Evolutionary conservation across 2,113 vertebrate species (phyloP).

Genomic region (Vicugna pacos): DNA sequence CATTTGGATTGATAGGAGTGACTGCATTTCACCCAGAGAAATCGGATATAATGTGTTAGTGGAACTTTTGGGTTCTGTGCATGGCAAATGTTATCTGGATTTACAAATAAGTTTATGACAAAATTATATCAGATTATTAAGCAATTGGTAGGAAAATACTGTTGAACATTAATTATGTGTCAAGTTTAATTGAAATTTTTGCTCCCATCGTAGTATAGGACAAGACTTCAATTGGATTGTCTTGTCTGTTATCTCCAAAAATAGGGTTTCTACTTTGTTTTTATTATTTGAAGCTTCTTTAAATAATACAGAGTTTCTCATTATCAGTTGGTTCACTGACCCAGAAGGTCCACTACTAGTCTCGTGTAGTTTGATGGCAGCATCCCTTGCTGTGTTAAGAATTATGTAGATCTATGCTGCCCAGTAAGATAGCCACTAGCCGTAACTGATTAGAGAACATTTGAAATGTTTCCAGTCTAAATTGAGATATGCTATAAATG

Average conservation of each 20-base stretch:
- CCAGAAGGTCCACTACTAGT: neutral
- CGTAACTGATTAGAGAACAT: neutral
- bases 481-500: neutral
- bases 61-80: neutral
- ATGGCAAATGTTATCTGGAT: neutral
- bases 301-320: neutral
- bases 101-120: constrained; percentile 18
- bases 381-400: neutral
- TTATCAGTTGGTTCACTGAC: neutral
- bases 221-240: neutral
- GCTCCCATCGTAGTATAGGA: neutral
- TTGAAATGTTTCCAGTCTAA: neutral
- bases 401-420: neutral
- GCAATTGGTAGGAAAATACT: neutral
- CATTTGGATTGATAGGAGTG: constrained; percentile 71
- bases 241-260: neutral
- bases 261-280: neutral
- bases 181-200: constrained; percentile 10
- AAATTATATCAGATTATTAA: neutral
- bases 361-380: neutral
- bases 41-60: neutral
- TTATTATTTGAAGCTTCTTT: neutral
- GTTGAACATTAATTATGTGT: neutral
- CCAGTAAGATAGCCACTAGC: neutral
- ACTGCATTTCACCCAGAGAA: constrained; percentile 30